A percentile compares a stretch with the other conserved stretches of the same genome.
These are phyloP conservation scores for Picus viridis DNA, from an alignment of 2,797 vertebrate genomes.

Conservation along the genomic window DNA sequence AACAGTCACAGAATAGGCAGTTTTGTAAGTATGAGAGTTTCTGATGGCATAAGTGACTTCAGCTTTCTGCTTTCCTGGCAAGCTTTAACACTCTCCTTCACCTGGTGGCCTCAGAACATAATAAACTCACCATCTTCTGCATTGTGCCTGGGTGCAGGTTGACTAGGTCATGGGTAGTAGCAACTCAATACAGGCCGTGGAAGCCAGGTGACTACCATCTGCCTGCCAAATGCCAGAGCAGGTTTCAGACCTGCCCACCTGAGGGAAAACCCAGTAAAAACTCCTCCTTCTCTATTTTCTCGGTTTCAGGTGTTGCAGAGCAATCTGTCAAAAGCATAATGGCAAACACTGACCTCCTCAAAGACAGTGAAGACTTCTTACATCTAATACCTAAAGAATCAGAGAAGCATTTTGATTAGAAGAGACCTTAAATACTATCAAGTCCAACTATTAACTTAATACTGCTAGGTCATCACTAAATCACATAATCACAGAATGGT, in stretches of 20 bases:
- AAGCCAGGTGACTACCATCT: background rate
- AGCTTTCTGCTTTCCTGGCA: background rate
- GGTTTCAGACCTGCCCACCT: background rate
- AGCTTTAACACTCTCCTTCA: background rate
- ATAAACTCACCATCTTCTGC: background rate
- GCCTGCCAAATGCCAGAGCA: background rate
- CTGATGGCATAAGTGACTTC: background rate
- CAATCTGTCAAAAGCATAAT: background rate
- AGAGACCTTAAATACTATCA: too few species aligned
- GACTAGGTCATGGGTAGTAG: background rate
- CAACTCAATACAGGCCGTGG: background rate
- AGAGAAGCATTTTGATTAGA: too few species aligned
- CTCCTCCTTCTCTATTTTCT: background rate
- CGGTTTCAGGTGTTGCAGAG: background rate
- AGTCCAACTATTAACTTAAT: too few species aligned
- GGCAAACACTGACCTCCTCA: background rate
- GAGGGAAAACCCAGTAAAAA: background rate
- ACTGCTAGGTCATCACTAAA: too few species aligned
- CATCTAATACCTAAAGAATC: background rate
- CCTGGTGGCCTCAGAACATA: background rate
- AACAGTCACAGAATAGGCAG: background rate
- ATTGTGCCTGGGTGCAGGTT: background rate
- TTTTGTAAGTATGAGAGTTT: background rate
- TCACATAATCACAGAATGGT: too few species aligned
- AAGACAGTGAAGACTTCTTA: background rate